These are phyloP conservation scores for Cliona cf. orientalis DNA, from an alignment of 37 sponge, comb jelly and placozoan genomes.

Conservation along the genomic window DNA sequence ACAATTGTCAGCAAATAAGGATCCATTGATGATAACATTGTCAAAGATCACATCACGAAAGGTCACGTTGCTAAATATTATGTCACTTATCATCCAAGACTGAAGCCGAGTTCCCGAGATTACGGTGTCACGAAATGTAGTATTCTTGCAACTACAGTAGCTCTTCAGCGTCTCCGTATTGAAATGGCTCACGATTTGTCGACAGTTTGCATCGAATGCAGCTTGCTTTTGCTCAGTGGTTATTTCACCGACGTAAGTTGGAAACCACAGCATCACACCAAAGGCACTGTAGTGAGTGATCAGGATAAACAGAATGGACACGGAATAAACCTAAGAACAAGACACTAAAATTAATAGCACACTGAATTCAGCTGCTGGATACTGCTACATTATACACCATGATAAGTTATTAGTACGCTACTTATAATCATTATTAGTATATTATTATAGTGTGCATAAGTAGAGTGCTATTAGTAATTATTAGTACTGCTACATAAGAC, in stretches of 20 bases:
- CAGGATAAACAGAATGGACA: background rate
- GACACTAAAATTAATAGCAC: too few species aligned
- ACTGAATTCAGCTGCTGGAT: too few species aligned
- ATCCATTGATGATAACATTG: background rate
- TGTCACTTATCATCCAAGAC: conserved; percentile 7
- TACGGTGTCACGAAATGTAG: conserved; percentile 2
- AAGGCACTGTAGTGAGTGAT: conserved; percentile 61
- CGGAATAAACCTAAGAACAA: background rate
- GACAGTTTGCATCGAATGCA: conserved; percentile 21
- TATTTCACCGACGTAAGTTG: conserved; percentile 63
- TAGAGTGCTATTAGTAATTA: too few species aligned
- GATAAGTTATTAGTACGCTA: too few species aligned
- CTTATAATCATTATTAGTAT: too few species aligned
- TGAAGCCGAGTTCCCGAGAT: background rate
- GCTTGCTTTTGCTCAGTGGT: background rate
- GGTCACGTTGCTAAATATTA: conserved; percentile 14
- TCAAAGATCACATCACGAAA: conserved; percentile 22
- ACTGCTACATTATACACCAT: too few species aligned
- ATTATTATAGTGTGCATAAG: too few species aligned
- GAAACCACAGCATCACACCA: conserved; percentile 75
- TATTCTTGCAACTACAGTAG: conserved; percentile 37
- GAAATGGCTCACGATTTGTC: background rate
- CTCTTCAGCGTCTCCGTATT: background rate
- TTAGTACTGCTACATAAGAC: too few species aligned
- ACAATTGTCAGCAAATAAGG: conserved; percentile 4